phyloP scores from a whole-genome alignment of 2,797 vertebrate species.

The Neomorphus geoffroyi region DNA sequence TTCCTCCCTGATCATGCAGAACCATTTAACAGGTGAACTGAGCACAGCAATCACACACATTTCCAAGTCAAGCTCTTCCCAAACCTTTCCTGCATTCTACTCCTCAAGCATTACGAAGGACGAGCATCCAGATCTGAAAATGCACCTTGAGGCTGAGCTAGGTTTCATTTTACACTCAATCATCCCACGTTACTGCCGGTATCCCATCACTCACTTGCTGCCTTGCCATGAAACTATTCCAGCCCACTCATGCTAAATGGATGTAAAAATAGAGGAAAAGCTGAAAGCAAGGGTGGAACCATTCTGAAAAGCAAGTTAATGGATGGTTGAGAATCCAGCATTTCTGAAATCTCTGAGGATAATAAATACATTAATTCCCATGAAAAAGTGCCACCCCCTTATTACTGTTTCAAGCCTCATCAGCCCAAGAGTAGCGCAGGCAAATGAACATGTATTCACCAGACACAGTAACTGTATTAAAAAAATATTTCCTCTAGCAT shows the following conservation, averaged over 20 bases:
- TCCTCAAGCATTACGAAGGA: background rate
- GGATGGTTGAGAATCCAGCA: conserved; percentile 14
- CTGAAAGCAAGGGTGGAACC: conserved; percentile 39
- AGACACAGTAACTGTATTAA: background rate
- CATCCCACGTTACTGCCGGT: background rate
- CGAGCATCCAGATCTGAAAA: background rate
- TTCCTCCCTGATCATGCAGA: background rate
- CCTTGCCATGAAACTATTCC: background rate
- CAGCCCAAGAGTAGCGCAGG: conserved; percentile 26
- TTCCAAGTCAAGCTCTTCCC: no score
- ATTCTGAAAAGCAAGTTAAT: conserved; percentile 15
- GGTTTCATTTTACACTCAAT: background rate
- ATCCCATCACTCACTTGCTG: background rate
- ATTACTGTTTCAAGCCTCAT: conserved; percentile 44
- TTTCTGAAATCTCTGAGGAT: conserved; percentile 7
- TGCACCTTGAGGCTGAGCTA: background rate
- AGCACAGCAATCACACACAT: rapidly evolving
- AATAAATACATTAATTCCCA: conserved; percentile 21
- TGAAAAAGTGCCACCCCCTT: conserved; percentile 29
- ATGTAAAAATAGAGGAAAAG: conserved; percentile 17
- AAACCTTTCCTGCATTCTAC: rapidly evolving
- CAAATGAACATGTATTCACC: background rate
- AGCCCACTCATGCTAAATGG: conserved; percentile 25
- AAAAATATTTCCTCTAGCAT: background rate
- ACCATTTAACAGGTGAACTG: background rate